Percentiles rank a stretch among this genome's conserved stretches.
Evolutionary conservation across 2,113 vertebrate species (phyloP).

Genomic region (Thamnophis sirtalis): DNA sequence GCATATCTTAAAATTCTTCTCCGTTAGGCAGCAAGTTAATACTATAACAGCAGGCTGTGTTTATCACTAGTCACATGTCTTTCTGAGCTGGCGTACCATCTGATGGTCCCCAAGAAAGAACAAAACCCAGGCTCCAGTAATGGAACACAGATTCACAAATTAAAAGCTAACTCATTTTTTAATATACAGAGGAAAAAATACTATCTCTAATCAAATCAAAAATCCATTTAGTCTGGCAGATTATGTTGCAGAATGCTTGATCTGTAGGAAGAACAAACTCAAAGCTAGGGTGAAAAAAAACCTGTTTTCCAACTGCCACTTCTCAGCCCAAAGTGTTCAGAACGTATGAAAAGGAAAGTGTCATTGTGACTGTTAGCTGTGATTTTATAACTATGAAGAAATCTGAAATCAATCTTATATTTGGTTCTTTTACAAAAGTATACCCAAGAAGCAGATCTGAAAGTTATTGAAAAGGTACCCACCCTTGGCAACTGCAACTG

Average conservation of each 20-base stretch:
- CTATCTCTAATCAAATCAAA: background rate
- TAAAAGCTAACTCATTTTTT: background rate
- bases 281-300: background rate
- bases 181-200: background rate
- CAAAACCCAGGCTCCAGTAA: background rate
- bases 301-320: background rate
- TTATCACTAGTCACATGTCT: background rate
- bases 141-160: background rate
- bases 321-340: background rate
- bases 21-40: background rate
- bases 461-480: background rate
- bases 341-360: background rate
- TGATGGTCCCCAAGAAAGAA: background rate
- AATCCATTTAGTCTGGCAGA: background rate
- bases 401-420: background rate
- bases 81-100: background rate
- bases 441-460: background rate
- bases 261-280: background rate
- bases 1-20: background rate
- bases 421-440: background rate
- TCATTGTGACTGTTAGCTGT: background rate
- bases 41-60: background rate
- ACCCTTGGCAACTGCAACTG: background rate
- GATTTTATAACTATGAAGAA: background rate
- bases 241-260: background rate